These are phyloP conservation scores for Euwallacea fornicatus DNA, from an alignment of 1,140 invertebrate species.

Conservation along the genomic window DNA sequence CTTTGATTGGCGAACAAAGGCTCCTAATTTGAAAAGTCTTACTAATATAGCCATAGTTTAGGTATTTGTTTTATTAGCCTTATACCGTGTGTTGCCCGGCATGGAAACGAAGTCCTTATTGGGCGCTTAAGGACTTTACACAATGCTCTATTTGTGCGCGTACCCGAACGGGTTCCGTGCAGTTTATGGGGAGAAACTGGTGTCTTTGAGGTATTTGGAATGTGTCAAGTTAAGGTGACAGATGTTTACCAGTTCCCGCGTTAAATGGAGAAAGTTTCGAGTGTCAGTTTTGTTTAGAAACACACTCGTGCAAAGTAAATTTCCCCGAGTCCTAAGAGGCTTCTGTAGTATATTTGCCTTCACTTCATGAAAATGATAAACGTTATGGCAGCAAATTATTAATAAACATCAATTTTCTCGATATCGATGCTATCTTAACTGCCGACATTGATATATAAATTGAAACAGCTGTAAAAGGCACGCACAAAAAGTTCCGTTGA, in stretches of 20 bases:
- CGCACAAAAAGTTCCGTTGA: neutral
- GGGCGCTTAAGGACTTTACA: slow-evolving; percentile 2
- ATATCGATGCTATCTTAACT: no score
- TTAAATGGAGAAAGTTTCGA: no score
- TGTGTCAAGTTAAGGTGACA: no score
- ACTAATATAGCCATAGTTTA: neutral
- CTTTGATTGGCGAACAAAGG: slow-evolving; percentile 1
- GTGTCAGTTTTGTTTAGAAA: no score
- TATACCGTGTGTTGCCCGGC: neutral
- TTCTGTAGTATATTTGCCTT: no score
- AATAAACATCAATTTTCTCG: no score
- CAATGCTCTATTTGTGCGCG: slow-evolving; percentile 2
- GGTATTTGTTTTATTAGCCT: slow-evolving; percentile 1
- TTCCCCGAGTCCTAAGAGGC: no score
- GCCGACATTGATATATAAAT: neutral
- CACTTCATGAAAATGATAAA: no score
- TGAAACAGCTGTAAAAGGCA: neutral
- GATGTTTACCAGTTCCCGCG: no score
- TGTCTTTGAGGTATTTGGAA: no score
- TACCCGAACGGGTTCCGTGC: neutral
- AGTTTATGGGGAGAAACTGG: neutral
- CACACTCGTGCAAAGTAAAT: no score
- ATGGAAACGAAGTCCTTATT: neutral
- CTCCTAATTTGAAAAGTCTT: neutral
- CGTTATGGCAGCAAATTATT: no score